Evolutionary conservation across 2,797 vertebrate genomes (phyloP).

Genomic region (Sebastes nivosus): DNA sequence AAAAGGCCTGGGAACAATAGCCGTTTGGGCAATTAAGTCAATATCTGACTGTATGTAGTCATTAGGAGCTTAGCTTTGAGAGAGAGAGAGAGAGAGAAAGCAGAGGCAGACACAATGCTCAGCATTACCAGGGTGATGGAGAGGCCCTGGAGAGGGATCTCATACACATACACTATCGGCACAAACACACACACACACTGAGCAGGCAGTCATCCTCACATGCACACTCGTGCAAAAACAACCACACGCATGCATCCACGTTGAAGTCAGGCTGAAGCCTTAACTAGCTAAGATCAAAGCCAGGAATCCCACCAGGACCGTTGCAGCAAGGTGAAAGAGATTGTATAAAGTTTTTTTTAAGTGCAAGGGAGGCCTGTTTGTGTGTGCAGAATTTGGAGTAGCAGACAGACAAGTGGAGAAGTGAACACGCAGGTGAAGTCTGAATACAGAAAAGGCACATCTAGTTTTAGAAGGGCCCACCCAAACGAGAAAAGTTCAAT

Average conservation of each 20-base stretch:
- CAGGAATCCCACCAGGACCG: conserved; percentile 62
- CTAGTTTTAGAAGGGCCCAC: conserved; percentile 34
- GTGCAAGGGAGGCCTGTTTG: conserved; percentile 43
- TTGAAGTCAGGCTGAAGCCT: conserved; percentile 49
- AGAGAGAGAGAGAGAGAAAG: conserved; percentile 30
- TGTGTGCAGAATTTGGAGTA: conserved; percentile 47
- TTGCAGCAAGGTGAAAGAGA: conserved; percentile 64
- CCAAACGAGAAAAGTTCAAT: conserved; percentile 49
- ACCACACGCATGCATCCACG: conserved; percentile 13
- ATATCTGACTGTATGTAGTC: conserved; percentile 73
- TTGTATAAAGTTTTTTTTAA: conserved; percentile 53
- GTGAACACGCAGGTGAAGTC: conserved; percentile 31
- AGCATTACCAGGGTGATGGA: conserved; percentile 61
- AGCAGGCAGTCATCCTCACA: conserved; percentile 9
- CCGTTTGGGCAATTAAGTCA: conserved; percentile 71
- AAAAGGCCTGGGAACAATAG: conserved; percentile 65
- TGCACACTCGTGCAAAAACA: conserved; percentile 13
- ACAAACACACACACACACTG: neutral
- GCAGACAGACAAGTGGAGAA: conserved; percentile 15
- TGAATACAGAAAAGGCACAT: conserved; percentile 49
- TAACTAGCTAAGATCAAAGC: conserved; percentile 70
- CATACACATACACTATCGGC: conserved; percentile 12
- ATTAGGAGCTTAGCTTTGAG: conserved; percentile 73
- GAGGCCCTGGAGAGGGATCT: conserved; percentile 60
- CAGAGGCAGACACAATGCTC: conserved; percentile 46